These are phyloP conservation scores for Acipenser ruthenus DNA, from an alignment of 2,797 vertebrate species.

Conservation along the genomic window DNA sequence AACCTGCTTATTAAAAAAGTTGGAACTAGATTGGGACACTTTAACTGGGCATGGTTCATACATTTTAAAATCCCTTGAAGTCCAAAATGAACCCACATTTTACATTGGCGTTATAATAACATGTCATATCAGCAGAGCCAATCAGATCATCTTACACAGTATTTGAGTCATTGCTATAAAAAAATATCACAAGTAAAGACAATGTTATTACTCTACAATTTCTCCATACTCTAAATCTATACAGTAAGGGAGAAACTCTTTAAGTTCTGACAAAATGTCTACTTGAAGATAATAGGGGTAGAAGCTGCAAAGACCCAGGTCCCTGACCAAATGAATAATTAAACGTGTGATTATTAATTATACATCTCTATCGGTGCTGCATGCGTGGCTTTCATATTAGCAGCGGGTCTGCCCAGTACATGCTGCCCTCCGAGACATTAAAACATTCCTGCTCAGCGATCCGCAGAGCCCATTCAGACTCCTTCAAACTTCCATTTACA, in stretches of 20 bases:
- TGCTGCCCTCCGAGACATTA: slow-evolving; percentile 2
- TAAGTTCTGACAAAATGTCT: not conserved
- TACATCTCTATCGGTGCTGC: slow-evolving; percentile 11
- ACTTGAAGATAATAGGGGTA: not conserved
- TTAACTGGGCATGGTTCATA: too few species aligned
- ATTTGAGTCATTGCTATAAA: not conserved
- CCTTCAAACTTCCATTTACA: slow-evolving; percentile 14
- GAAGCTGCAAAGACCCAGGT: not conserved
- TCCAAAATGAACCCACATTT: too few species aligned
- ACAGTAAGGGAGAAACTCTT: not conserved
- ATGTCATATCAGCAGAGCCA: too few species aligned
- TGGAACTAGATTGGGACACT: too few species aligned
- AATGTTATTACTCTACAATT: too few species aligned
- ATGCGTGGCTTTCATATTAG: slow-evolving; percentile 8
- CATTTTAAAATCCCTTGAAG: too few species aligned
- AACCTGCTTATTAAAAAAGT: too few species aligned
- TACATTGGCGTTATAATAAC: too few species aligned
- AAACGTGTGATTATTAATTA: slow-evolving; percentile 9
- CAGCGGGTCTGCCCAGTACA: slow-evolving; percentile 1
- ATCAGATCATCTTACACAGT: not conserved
- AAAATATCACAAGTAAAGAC: not conserved
- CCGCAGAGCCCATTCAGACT: slow-evolving; percentile 6
- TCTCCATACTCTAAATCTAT: too few species aligned
- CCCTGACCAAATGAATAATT: slow-evolving; percentile 9
- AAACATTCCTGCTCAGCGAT: slow-evolving; percentile 13